Base-by-base conservation (phyloP, 1,140 invertebrate species). In the Dreissena rostriformis region DNA sequence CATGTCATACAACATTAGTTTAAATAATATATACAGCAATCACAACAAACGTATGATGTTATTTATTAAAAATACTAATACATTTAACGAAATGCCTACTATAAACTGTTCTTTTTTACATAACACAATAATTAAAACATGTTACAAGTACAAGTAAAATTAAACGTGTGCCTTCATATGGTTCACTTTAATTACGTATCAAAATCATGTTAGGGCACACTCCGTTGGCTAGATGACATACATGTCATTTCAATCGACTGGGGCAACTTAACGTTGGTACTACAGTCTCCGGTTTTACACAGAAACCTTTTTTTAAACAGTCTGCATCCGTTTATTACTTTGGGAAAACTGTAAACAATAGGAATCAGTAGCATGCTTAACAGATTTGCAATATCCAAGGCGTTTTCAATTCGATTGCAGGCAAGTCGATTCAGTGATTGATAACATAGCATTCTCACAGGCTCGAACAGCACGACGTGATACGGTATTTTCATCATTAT, bases 151-250 rank as follows among this genome's bases (percentile, higher is more conserved):
- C 2, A 39, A 39, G 39, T 39, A 5, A 39, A 39, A 39, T 39
- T 39, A 39, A 39, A 39, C 2, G 39, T 8, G 2, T 39, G 39
- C 39, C 39, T 39, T 39, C 39, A 39, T 39, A 39, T 5, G 8
- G 8, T 39, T 39, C 8, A 39, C 39, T 39, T 39, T 5, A 39
- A 39, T 39, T 39, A 5, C 39, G 39, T 39, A 2, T 5, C 39
- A 39, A 5, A 39, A 39, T 39, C 39, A 39, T 39, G 8, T 39
- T 39, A 39, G 8, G 39, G 8, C 39, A 39, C 39, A 39, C 39
- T 39, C 39, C 73, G 93, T 92, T 66, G 95, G 93, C 88, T 92
- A 93, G 68, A 94, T 80, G 88, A 95, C 94, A 81, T 51, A 22
- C 26, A 65, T 61, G 70, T 26, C 72, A 68, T 86, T 71, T 84